Evolutionary conservation across 2,888 invertebrate genomes (phyloP).

Genomic region (Lissocephala sabroskyi): DNA sequence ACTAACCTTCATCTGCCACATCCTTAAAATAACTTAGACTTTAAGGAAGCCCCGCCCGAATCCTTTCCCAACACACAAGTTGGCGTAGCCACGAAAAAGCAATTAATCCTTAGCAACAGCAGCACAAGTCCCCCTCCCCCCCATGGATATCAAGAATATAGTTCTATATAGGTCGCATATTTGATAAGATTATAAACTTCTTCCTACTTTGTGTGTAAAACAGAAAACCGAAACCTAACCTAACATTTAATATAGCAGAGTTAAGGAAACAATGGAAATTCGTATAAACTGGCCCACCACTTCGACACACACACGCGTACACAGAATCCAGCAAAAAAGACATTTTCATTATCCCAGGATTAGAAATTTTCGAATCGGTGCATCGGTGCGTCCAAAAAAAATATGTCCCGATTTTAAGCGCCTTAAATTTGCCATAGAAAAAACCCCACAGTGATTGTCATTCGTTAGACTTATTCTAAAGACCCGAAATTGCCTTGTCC

Average conservation of each 20-base stretch:
- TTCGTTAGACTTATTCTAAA: too few relatives aligned
- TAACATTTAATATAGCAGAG: background rate
- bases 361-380: too few relatives aligned
- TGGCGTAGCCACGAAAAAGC: constrained; percentile 45
- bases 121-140: too few relatives aligned
- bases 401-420: too few relatives aligned
- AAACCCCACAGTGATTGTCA: too few relatives aligned
- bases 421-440: too few relatives aligned
- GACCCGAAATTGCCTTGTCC: too few relatives aligned
- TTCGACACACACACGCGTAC: constrained; percentile 1
- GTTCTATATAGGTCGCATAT: constrained; percentile 30
- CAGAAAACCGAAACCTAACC: constrained; percentile 9
- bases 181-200: constrained; percentile 54
- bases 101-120: background rate
- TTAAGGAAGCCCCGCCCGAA: too few relatives aligned
- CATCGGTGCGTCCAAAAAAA: too few relatives aligned
- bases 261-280: constrained; percentile 6
- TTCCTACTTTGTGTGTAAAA: constrained; percentile 50
- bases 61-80: constrained; percentile 8
- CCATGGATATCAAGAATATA: constrained; percentile 57
- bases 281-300: constrained; percentile 45
- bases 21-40: too few relatives aligned
- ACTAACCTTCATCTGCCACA: constrained; percentile 18
- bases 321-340: constrained; percentile 5
- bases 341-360: too few relatives aligned